phyloP scores from a whole-genome alignment of 2,888 invertebrate species.

The Leucophora obtusa region DNA sequence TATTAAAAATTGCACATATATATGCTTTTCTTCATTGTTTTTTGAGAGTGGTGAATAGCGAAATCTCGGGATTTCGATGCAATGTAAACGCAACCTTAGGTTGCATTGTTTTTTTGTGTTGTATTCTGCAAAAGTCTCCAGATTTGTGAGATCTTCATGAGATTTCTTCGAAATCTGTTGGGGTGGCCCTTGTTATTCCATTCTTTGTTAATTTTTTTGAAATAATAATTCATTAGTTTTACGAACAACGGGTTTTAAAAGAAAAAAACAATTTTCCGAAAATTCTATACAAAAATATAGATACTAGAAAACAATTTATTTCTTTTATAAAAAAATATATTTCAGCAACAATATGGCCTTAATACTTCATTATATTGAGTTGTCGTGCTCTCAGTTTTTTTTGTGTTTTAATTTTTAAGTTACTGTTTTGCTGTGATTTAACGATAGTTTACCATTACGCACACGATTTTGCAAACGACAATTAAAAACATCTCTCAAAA shows the following conservation, averaged over 20 bases:
- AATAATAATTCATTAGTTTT: not conserved
- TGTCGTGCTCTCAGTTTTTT: not conserved
- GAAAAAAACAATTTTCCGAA: constrained; percentile 12
- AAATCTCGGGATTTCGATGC: too few relatives aligned
- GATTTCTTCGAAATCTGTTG: too few relatives aligned
- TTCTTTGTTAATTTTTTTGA: too few relatives aligned
- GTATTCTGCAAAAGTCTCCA: too few relatives aligned
- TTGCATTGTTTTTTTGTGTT: too few relatives aligned
- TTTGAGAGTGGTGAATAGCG: too few relatives aligned
- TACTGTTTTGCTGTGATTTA: constrained; percentile 76
- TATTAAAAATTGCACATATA: too few relatives aligned
- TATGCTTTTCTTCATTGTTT: too few relatives aligned
- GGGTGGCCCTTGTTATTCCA: too few relatives aligned
- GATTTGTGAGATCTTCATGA: too few relatives aligned
- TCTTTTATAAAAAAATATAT: not conserved
- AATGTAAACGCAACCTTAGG: too few relatives aligned
- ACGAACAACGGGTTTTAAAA: not conserved
- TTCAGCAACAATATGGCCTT: not conserved
- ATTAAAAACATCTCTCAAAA: constrained; percentile 88
- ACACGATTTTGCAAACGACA: constrained; percentile 79
- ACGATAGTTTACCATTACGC: constrained; percentile 73
- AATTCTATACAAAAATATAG: constrained; percentile 24
- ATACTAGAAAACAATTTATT: not conserved
- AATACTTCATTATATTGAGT: constrained; percentile 23
- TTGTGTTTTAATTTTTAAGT: constrained; percentile 69